phyloP scores from a whole-genome alignment of 2,797 vertebrate genomes.

The Tragelaphus oryx region DNA sequence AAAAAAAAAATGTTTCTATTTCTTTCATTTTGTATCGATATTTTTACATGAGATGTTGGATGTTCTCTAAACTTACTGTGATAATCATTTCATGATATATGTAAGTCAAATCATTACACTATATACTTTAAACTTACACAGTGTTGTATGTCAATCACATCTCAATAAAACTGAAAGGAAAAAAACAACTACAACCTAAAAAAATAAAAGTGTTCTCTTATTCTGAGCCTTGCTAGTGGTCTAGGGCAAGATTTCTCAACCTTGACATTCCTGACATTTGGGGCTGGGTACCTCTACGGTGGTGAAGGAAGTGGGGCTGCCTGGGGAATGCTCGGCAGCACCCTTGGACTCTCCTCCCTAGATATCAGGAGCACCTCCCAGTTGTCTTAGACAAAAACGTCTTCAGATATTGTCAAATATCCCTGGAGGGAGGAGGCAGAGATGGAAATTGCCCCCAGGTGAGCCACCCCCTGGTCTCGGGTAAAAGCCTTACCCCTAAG shows the following conservation, averaged over 20 bases:
- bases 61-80: neutral
- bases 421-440: neutral
- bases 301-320: fast-evolving
- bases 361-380: neutral
- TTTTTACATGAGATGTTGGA: neutral
- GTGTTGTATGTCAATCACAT: neutral
- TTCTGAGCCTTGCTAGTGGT: neutral
- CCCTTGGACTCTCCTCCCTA: neutral
- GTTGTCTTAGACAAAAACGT: neutral
- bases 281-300: neutral
- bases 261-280: neutral
- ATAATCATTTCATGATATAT: neutral
- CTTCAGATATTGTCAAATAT: neutral
- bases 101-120: neutral
- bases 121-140: neutral
- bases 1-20: neutral
- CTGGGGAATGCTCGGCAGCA: neutral
- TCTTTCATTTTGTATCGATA: neutral
- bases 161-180: neutral
- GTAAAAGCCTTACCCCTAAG: neutral
- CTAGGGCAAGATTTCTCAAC: neutral
- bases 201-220: neutral
- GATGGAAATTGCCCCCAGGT: neutral
- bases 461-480: neutral
- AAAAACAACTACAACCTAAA: neutral